Percentiles rank a stretch among this genome's conserved stretches.
Evolutionary conservation across 2,888 invertebrate species (phyloP).

Genomic region (Limulus polyphemus): DNA sequence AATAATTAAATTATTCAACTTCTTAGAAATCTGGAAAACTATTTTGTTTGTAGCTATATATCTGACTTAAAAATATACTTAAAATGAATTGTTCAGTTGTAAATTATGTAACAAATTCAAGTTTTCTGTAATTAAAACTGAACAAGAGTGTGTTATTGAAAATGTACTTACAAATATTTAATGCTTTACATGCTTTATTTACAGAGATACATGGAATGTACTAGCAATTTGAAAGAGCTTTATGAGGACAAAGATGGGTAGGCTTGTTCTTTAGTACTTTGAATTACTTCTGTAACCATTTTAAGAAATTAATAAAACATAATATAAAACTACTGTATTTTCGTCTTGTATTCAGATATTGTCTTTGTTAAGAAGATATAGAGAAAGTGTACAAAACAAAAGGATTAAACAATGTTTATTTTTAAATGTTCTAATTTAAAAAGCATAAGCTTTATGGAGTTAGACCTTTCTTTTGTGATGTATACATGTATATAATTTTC

Average conservation of each 20-base stretch:
- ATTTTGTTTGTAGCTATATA: no score
- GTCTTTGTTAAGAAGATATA: no score
- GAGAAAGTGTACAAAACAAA: no score
- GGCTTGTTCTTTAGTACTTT: constrained; percentile 1
- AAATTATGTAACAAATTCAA: background rate
- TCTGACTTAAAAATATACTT: background rate
- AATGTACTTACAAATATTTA: constrained; percentile 6
- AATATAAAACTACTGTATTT: no score
- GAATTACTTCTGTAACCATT: background rate
- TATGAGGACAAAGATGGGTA: constrained; percentile 90
- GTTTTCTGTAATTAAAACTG: constrained; percentile 15
- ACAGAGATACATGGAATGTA: constrained; percentile 59
- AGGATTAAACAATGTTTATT: no score
- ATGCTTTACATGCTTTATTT: constrained; percentile 26
- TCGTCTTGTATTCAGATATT: no score
- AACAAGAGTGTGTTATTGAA: background rate
- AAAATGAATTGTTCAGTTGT: background rate
- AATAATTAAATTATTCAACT: no score
- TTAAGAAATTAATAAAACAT: constrained; percentile 3
- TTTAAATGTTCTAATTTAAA: no score
- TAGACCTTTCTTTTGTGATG: no score
- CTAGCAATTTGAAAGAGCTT: constrained; percentile 68
- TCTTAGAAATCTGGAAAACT: no score
- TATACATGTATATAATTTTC: no score
- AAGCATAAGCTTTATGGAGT: no score